A percentile compares a stretch with the other conserved stretches of the same genome.
Evolutionary conservation across 2,113 vertebrate species (phyloP).

Genomic region (Pseudopipra pipra): DNA sequence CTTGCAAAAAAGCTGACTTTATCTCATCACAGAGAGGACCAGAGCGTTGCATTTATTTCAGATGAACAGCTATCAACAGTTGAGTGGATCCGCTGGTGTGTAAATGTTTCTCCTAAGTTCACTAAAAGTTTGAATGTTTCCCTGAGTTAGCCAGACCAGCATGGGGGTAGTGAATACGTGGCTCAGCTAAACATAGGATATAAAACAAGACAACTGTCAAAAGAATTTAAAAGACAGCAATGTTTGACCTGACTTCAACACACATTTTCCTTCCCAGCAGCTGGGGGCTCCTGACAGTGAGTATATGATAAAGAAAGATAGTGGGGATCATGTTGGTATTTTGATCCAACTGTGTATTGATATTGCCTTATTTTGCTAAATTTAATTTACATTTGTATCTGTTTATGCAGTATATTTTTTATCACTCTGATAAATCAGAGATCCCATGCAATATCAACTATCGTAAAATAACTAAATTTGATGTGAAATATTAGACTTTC

Average conservation of each 20-base stretch:
- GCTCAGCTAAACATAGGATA: not conserved
- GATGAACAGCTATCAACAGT: not conserved
- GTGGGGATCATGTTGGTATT: not conserved
- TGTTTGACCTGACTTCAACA: not conserved
- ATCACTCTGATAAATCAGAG: not conserved
- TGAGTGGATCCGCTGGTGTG: not conserved
- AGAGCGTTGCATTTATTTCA: not conserved
- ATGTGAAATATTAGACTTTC: not conserved
- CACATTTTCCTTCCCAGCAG: not conserved
- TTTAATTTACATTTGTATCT: not conserved
- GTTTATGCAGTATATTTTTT: not conserved
- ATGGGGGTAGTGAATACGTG: not conserved
- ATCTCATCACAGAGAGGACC: not conserved
- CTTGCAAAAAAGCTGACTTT: not conserved
- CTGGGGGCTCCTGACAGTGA: not conserved
- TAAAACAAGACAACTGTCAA: not conserved
- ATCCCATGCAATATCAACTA: not conserved
- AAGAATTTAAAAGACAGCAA: not conserved
- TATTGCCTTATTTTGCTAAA: not conserved
- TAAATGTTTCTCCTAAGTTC: not conserved
- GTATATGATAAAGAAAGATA: accelerated
- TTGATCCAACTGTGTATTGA: not conserved
- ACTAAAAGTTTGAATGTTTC: not conserved
- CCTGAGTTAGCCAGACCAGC: not conserved
- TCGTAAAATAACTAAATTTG: not conserved